Evolutionary conservation across 2,888 invertebrate genomes (phyloP).

Genomic region (Spicauda simplicius): DNA sequence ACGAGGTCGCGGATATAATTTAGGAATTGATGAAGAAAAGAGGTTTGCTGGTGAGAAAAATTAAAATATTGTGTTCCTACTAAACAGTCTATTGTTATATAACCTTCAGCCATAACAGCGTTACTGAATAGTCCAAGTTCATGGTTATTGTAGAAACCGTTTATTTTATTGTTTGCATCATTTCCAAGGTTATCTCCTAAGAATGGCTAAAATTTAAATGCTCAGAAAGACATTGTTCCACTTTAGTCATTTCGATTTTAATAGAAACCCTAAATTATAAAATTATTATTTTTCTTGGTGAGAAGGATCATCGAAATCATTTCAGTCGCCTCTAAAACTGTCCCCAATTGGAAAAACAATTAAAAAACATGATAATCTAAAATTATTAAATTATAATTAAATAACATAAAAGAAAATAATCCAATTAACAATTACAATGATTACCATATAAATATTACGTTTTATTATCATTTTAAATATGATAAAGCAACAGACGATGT

Average conservation of each 20-base stretch:
- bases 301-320: not conserved
- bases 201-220: not conserved
- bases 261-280: too few relatives aligned
- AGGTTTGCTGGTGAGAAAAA: not conserved
- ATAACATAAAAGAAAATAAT: too few relatives aligned
- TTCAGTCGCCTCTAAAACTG: not conserved
- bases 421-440: too few relatives aligned
- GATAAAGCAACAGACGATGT: too few relatives aligned
- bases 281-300: too few relatives aligned
- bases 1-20: slow-evolving; percentile 1
- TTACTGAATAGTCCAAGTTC: not conserved
- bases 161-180: not conserved
- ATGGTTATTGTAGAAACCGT: not conserved
- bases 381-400: too few relatives aligned
- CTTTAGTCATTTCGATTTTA: too few relatives aligned
- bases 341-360: not conserved
- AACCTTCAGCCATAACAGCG: not conserved
- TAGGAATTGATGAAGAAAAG: not conserved
- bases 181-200: not conserved
- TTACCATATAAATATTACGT: too few relatives aligned
- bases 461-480: too few relatives aligned
- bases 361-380: too few relatives aligned
- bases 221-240: not conserved
- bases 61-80: not conserved
- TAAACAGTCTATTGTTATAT: not conserved